Conservation (phyloP, 2,888 invertebrate genomes). For the Agonopterix arenella region DNA sequence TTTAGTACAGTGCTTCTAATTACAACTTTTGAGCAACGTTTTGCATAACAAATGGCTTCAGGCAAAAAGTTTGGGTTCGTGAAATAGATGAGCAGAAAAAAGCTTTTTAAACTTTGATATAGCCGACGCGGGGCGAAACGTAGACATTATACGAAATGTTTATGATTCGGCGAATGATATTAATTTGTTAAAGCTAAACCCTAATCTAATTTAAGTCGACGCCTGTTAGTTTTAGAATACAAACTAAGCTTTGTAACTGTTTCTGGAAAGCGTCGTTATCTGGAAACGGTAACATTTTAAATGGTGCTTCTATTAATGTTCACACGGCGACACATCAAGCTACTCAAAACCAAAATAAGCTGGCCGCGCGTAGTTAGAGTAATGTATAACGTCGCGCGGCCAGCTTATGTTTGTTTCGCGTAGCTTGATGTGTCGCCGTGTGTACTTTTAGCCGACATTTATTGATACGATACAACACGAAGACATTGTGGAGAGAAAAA, state of each 20-base stretch:
- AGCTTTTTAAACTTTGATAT: conserved; percentile 26
- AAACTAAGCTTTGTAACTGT: not conserved
- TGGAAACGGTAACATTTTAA: too few relatives aligned
- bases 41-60: conserved; percentile 36
- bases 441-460: too few relatives aligned
- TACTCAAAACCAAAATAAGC: too few relatives aligned
- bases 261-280: too few relatives aligned
- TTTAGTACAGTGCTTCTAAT: conserved; percentile 26
- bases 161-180: conserved; percentile 22
- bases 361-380: too few relatives aligned
- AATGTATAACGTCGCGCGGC: too few relatives aligned
- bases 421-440: too few relatives aligned
- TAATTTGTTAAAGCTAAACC: conserved; percentile 14
- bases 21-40: conserved; percentile 29
- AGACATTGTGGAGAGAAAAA: too few relatives aligned
- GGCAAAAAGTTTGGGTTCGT: conserved; percentile 26
- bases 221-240: not conserved
- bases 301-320: too few relatives aligned
- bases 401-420: too few relatives aligned
- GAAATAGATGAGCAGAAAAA: conserved; percentile 20
- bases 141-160: conserved; percentile 13
- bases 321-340: too few relatives aligned
- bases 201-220: not conserved
- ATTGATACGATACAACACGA: too few relatives aligned
- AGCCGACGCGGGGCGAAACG: conserved; percentile 18